A percentile compares a stretch with the other conserved stretches of the same genome.
Evolutionary conservation across 2,113 vertebrate species (phyloP).

Genomic region (Kryptolebias marmoratus): DNA sequence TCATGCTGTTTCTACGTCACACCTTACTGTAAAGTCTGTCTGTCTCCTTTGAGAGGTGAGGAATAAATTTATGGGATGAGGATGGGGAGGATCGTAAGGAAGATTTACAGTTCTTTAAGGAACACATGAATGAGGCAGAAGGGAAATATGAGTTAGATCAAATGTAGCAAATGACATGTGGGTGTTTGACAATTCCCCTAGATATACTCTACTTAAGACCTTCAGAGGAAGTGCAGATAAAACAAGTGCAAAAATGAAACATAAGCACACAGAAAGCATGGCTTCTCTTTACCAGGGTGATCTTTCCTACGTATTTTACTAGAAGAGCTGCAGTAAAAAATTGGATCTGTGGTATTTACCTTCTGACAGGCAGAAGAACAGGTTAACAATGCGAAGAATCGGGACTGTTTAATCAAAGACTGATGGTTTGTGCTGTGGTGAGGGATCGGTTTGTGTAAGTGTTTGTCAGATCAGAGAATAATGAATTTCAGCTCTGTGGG

Average conservation of each 20-base stretch:
- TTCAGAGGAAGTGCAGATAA: constrained; percentile 5
- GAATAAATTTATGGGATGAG: constrained; percentile 23
- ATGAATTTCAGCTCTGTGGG: constrained; percentile 57
- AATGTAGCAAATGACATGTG: constrained; percentile 17
- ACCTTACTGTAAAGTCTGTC: constrained; percentile 8
- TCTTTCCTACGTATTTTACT: constrained; percentile 9
- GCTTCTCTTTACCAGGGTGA: constrained; percentile 15
- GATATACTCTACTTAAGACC: constrained; percentile 6
- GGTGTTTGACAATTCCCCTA: constrained; percentile 20
- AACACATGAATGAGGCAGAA: constrained; percentile 20
- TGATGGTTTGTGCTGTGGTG: constrained; percentile 35
- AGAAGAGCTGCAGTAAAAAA: constrained; percentile 16
- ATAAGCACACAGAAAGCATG: constrained; percentile 1
- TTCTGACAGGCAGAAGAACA: constrained; percentile 23
- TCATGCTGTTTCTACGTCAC: constrained; percentile 2
- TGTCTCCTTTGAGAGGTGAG: constrained; percentile 28
- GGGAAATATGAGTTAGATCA: constrained; percentile 38
- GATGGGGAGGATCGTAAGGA: constrained; percentile 11
- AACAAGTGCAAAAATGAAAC: constrained; percentile 6
- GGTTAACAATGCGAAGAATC: constrained; percentile 41
- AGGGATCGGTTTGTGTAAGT: constrained; percentile 24
- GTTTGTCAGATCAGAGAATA: constrained; percentile 50
- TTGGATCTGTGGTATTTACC: constrained; percentile 27
- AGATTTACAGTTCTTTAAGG: constrained; percentile 9
- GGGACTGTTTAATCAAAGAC: constrained; percentile 55